Evolutionary conservation across 1,140 invertebrate species (phyloP).

Genomic region (Drosophila nikananu): DNA sequence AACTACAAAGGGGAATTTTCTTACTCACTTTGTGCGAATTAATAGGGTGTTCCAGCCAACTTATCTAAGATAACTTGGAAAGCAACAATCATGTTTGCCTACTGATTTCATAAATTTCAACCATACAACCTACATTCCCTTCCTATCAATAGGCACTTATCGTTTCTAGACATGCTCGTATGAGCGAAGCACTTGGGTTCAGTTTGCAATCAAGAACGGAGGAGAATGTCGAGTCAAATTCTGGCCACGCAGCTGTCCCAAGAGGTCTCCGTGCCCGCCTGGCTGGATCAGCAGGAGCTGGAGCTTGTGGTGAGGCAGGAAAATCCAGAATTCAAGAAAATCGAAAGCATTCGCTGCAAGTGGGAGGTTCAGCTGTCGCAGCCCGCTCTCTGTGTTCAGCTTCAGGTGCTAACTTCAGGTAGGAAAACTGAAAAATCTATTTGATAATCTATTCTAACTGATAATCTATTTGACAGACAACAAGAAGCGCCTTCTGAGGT

Average conservation of each 20-base stretch:
- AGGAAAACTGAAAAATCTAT: not conserved
- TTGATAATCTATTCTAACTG: no score
- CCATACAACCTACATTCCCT: slow-evolving; percentile 33
- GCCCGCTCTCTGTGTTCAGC: slow-evolving; percentile 28
- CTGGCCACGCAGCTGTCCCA: slow-evolving; percentile 44
- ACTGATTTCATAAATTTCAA: slow-evolving; percentile 50
- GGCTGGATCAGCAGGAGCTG: slow-evolving; percentile 52
- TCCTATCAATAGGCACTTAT: slow-evolving; percentile 44
- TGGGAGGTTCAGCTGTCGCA: slow-evolving; percentile 35
- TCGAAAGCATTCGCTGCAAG: slow-evolving; percentile 23
- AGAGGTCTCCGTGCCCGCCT: slow-evolving; percentile 23
- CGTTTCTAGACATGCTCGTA: slow-evolving; percentile 1
- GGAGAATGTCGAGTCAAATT: slow-evolving; percentile 42
- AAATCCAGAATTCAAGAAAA: slow-evolving; percentile 21
- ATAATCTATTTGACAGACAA: slow-evolving; percentile 16
- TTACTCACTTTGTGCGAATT: slow-evolving; percentile 9
- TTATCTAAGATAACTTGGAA: slow-evolving; percentile 43
- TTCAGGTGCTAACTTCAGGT: slow-evolving; percentile 43
- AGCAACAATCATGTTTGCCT: slow-evolving; percentile 40
- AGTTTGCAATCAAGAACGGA: slow-evolving; percentile 33
- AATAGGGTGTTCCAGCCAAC: slow-evolving; percentile 13
- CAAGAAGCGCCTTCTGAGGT: slow-evolving; percentile 32
- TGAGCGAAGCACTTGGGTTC: slow-evolving; percentile 8
- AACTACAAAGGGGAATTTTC: not conserved
- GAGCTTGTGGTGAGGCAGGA: slow-evolving; percentile 32